Conservation (phyloP, 2,797 vertebrate species). For the Phoxinus dragarum region DNA sequence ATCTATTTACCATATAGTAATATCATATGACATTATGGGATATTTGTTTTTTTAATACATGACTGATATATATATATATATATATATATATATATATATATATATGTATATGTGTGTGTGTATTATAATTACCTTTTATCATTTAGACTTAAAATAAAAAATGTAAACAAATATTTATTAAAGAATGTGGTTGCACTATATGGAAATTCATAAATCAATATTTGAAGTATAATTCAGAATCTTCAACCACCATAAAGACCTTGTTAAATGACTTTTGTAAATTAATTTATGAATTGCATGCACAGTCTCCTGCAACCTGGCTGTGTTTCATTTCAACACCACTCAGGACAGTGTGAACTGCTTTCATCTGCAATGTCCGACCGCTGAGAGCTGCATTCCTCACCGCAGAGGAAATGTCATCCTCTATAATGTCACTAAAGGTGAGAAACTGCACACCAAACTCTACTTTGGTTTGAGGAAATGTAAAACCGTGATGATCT, state of each 20-base stretch:
- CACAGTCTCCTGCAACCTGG: conserved; percentile 91
- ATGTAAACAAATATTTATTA: not conserved
- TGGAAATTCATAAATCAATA: not conserved
- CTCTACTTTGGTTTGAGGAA: not conserved
- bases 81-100: too few relatives aligned
- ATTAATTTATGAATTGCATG: not conserved
- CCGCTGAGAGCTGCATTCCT: conserved; percentile 88
- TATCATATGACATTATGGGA: not conserved
- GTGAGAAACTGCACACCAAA: conserved; percentile 67
- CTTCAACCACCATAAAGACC: not conserved
- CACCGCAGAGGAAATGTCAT: conserved; percentile 80
- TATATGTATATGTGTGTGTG: too few relatives aligned
- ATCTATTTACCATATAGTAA: not conserved
- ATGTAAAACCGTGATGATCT: not conserved
- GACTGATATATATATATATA: too few relatives aligned
- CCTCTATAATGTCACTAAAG: conserved; percentile 90
- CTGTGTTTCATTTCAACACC: conserved; percentile 87
- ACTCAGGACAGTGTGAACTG: conserved; percentile 84
- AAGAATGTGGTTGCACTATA: not conserved
- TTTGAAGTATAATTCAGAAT: not conserved
- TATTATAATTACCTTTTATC: not conserved
- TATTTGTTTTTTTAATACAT: not conserved
- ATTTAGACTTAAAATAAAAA: not conserved
- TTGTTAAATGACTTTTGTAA: not conserved
- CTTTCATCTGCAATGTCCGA: conserved; percentile 89